These are phyloP conservation scores for Temnothorax unifasciatus DNA, from an alignment of 2,888 invertebrate genomes.

Conservation along the genomic window DNA sequence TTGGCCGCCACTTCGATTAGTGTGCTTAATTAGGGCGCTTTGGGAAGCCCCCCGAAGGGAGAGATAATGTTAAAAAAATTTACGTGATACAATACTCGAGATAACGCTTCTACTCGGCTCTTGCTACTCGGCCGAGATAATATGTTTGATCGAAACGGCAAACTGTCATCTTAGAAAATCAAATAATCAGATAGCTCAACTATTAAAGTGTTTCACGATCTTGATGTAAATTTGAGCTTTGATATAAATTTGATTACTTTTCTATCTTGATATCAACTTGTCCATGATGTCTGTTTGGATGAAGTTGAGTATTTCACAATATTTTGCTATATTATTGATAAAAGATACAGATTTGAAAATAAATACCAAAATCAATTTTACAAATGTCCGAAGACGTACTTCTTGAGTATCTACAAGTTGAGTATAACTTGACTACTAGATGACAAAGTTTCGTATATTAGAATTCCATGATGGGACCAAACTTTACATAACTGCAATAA, in stretches of 20 bases:
- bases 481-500: conserved; percentile 44
- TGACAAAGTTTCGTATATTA: conserved; percentile 32
- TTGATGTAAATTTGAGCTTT: conserved; percentile 13
- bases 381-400: background rate
- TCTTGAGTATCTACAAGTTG: background rate
- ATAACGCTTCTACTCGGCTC: conserved; percentile 15
- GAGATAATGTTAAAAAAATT: conserved; percentile 24
- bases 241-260: conserved; percentile 12
- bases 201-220: background rate
- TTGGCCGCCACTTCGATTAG: background rate
- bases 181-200: background rate
- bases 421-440: background rate
- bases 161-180: conserved; percentile 15
- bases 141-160: conserved; percentile 18
- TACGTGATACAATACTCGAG: conserved; percentile 21
- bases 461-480: conserved; percentile 73
- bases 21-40: conserved; percentile 23
- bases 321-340: background rate
- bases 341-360: background rate
- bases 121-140: background rate
- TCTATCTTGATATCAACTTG: background rate
- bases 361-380: conserved; percentile 1
- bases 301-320: background rate
- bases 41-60: conserved; percentile 21
- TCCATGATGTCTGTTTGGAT: background rate